Conservation (phyloP, 2,113 vertebrate species). For the Ascaphus truei region DNA sequence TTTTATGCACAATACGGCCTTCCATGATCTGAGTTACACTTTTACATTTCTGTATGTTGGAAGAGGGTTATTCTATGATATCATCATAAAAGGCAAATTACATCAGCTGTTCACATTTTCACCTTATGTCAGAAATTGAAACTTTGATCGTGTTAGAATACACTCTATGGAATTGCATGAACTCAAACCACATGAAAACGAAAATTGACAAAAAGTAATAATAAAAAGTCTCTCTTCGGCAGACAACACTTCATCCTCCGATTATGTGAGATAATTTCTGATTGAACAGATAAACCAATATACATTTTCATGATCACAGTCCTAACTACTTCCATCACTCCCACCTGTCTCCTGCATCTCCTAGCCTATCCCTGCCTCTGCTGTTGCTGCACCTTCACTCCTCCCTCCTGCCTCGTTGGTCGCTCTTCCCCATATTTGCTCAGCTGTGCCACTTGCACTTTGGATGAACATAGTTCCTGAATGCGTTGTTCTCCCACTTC, state of each 20-base stretch:
- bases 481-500: too few species aligned
- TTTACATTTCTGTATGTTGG: too few species aligned
- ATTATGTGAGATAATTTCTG: neutral
- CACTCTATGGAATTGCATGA: neutral
- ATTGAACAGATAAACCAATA: neutral
- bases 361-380: too few species aligned
- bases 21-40: too few species aligned
- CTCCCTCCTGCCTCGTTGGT: too few species aligned
- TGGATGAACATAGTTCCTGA: too few species aligned
- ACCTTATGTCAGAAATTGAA: neutral
- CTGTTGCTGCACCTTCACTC: too few species aligned
- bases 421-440: too few species aligned
- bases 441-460: too few species aligned
- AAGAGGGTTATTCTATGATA: neutral
- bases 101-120: neutral
- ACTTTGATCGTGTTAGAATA: neutral
- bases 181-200: constrained; percentile 21
- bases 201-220: neutral
- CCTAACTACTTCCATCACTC: too few species aligned
- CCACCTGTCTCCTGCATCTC: too few species aligned
- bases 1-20: too few species aligned
- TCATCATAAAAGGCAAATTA: neutral
- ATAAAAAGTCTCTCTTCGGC: neutral
- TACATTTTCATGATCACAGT: constrained; percentile 7
- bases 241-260: neutral